A percentile compares a stretch with the other conserved stretches of the same genome.
These are phyloP conservation scores for Metopia argyrocephala DNA, from an alignment of 2,888 invertebrate species.

Conservation along the genomic window DNA sequence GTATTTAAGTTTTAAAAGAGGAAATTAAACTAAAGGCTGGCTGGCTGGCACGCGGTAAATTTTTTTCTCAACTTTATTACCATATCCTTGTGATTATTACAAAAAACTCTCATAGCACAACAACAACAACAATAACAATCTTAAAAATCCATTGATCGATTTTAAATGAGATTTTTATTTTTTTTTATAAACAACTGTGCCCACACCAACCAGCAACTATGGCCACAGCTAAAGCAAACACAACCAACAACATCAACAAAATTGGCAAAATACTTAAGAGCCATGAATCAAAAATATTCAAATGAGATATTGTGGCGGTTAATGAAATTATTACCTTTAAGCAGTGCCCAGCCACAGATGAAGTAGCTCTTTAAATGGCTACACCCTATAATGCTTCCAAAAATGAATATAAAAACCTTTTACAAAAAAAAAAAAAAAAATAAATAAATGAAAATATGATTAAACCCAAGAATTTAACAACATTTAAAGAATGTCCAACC, in stretches of 20 bases:
- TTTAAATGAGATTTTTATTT: slow-evolving; percentile 74
- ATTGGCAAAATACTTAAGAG: slow-evolving; percentile 47
- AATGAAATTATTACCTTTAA: slow-evolving; percentile 62
- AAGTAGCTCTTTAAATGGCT: slow-evolving; percentile 59
- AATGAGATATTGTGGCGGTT: slow-evolving; percentile 61
- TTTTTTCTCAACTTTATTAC: slow-evolving; percentile 55
- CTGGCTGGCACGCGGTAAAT: slow-evolving; percentile 56
- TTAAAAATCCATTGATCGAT: slow-evolving; percentile 72
- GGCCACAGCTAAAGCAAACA: background rate
- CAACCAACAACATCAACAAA: background rate
- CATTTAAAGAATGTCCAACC: slow-evolving; percentile 47
- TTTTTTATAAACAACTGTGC: slow-evolving; percentile 41
- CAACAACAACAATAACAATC: slow-evolving; percentile 12
- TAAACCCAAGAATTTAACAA: slow-evolving; percentile 46
- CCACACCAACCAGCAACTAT: background rate
- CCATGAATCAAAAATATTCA: slow-evolving; percentile 65
- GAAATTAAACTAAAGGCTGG: slow-evolving; percentile 17
- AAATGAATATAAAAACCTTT: too few relatives aligned
- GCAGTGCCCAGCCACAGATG: slow-evolving; percentile 38
- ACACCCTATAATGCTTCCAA: slow-evolving; percentile 53
- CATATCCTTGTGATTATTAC: slow-evolving; percentile 67
- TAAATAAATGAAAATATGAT: slow-evolving; percentile 54
- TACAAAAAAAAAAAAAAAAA: slow-evolving; percentile 9
- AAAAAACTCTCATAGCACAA: slow-evolving; percentile 23
- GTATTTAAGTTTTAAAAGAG: slow-evolving; percentile 43